Conservation (phyloP, 2,113 vertebrate species). For the Melanocharis versteri region DNA sequence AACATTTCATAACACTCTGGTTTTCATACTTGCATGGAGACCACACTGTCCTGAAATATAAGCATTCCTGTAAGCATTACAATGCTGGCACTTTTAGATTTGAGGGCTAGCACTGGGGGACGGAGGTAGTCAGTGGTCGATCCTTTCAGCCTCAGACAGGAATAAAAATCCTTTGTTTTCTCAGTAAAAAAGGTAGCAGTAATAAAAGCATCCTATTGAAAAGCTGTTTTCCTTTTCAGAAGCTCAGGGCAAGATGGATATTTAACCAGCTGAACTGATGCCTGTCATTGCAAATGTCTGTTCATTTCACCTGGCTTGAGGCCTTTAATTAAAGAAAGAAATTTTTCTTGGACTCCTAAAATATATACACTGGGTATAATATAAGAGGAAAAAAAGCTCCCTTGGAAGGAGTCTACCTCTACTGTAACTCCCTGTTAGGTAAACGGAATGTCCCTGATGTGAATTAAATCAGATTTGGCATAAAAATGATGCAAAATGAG, state of each 20-base stretch:
- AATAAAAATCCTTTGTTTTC: neutral
- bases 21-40: neutral
- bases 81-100: neutral
- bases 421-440: neutral
- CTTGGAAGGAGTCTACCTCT: neutral
- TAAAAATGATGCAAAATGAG: neutral
- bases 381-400: neutral
- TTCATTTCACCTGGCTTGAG: neutral
- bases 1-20: neutral
- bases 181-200: neutral
- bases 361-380: neutral
- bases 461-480: neutral
- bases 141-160: neutral
- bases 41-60: neutral
- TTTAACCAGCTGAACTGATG: neutral
- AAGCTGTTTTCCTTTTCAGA: neutral
- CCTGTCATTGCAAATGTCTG: neutral
- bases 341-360: neutral
- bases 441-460: neutral
- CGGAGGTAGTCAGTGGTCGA: neutral
- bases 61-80: neutral
- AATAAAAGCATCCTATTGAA: neutral
- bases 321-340: neutral
- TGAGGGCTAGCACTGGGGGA: neutral
- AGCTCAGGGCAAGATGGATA: neutral